Conservation (phyloP, 2,888 invertebrate genomes). For the Xestia xanthographa region DNA sequence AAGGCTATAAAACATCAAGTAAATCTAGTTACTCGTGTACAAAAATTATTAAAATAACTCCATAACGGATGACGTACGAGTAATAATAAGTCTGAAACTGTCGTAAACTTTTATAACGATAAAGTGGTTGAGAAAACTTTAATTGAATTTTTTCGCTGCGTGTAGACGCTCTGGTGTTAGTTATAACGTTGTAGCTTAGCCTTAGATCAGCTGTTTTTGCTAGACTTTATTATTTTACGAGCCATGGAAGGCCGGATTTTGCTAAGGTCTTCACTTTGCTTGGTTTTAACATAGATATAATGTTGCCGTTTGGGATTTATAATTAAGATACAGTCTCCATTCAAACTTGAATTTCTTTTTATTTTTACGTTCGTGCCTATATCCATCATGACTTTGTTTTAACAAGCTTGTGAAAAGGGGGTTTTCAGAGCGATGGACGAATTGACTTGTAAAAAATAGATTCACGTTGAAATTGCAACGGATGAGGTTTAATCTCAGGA, state of each 20-base stretch:
- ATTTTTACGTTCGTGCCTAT: background rate
- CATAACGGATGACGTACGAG: conserved; percentile 12
- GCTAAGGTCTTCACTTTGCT: background rate
- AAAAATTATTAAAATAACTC: conserved; percentile 6
- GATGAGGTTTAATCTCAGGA: background rate
- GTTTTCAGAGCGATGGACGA: background rate
- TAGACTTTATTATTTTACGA: conserved; percentile 14
- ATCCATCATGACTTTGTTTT: background rate
- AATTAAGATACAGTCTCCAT: background rate
- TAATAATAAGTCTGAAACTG: conserved; percentile 34
- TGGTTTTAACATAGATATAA: background rate
- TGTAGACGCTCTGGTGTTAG: conserved; percentile 9
- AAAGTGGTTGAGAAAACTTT: conserved; percentile 41
- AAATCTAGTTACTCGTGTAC: conserved; percentile 23
- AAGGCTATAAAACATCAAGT: conserved; percentile 25
- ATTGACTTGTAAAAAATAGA: background rate
- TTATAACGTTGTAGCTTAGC: conserved; percentile 13
- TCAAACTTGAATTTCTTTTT: background rate
- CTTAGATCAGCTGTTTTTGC: conserved; percentile 31
- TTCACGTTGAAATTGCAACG: background rate
- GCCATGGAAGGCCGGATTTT: background rate
- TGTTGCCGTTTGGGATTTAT: background rate
- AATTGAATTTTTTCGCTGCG: conserved; percentile 52
- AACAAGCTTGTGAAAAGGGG: background rate
- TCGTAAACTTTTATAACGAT: conserved; percentile 43